These are phyloP conservation scores for Siniperca knerii DNA, from an alignment of 2,113 vertebrate genomes.

Conservation along the genomic window DNA sequence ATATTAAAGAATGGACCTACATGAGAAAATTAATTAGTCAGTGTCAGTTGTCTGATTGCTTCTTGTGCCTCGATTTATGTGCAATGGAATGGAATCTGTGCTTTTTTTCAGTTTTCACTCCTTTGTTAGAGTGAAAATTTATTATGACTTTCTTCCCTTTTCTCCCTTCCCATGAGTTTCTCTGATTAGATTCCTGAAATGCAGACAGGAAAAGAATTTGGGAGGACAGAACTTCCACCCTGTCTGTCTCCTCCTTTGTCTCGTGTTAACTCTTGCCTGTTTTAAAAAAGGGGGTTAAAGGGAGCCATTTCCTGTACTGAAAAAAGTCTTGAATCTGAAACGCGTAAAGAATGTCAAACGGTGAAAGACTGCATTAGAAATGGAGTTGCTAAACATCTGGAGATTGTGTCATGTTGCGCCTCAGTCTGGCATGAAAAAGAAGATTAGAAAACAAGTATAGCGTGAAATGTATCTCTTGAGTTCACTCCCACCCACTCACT, in stretches of 20 bases:
- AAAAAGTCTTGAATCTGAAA: conserved; percentile 31
- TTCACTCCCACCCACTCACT: conserved; percentile 18
- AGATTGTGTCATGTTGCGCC: conserved; percentile 42
- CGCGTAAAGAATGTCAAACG: conserved; percentile 53
- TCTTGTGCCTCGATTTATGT: background rate
- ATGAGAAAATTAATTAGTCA: background rate
- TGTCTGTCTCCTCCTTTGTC: conserved; percentile 35
- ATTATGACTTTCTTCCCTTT: conserved; percentile 26
- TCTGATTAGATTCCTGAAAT: conserved; percentile 68
- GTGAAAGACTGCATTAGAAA: conserved; percentile 1
- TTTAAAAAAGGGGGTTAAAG: conserved; percentile 15
- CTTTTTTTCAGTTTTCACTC: conserved; percentile 23
- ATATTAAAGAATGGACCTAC: background rate
- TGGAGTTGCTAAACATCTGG: conserved; percentile 57
- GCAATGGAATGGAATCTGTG: background rate
- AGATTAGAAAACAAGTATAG: conserved; percentile 35
- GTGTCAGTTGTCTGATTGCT: background rate
- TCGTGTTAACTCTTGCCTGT: conserved; percentile 29
- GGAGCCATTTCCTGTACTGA: conserved; percentile 51
- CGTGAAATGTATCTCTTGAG: conserved; percentile 41
- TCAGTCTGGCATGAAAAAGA: conserved; percentile 20
- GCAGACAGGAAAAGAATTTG: conserved; percentile 68
- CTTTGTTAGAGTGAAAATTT: background rate
- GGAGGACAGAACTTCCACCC: conserved; percentile 43
- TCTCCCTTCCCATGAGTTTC: conserved; percentile 40